Evolutionary conservation across 23 tunicate genomes (phyloP).

Genomic region (Ciona savignyi): DNA sequence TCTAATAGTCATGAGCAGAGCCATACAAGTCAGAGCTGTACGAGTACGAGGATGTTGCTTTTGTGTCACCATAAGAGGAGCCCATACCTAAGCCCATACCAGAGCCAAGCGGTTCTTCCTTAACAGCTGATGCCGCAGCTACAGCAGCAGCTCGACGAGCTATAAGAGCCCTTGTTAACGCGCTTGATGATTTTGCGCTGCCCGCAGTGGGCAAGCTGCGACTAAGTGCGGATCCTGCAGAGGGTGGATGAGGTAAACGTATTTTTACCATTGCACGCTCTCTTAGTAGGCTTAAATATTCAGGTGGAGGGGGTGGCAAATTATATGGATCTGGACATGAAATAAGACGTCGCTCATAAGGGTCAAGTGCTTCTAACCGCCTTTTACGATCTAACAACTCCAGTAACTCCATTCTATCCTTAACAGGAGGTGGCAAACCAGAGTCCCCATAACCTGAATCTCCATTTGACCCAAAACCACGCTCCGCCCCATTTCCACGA

Average conservation of each 20-base stretch:
- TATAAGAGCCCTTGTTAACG: conserved; percentile 59
- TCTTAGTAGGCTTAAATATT: conserved; percentile 60
- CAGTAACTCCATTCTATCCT: conserved; percentile 79
- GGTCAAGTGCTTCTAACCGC: conserved; percentile 79
- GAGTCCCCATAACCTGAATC: conserved; percentile 33
- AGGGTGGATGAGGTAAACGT: conserved; percentile 69
- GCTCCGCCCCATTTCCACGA: conserved; percentile 27
- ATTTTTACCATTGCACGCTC: conserved; percentile 84
- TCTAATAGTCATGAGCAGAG: neutral
- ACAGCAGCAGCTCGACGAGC: conserved; percentile 88
- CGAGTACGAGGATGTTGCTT: neutral
- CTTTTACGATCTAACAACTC: conserved; percentile 79
- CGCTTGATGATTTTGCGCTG: conserved; percentile 55
- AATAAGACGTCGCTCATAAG: conserved; percentile 76
- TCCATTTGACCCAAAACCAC: conserved; percentile 28
- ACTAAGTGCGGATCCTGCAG: conserved; percentile 25
- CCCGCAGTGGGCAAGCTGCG: conserved; percentile 65
- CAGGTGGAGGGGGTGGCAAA: conserved; percentile 97
- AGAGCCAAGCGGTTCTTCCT: conserved; percentile 1
- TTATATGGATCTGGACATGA: conserved; percentile 88
- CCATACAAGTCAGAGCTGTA: neutral
- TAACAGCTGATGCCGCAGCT: conserved; percentile 18
- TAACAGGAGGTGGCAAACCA: conserved; percentile 71
- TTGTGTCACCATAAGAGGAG: neutral
- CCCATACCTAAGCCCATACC: conserved; percentile 1